phyloP scores from a whole-genome alignment of 2,888 invertebrate genomes.

The Cheilosia pagana region DNA sequence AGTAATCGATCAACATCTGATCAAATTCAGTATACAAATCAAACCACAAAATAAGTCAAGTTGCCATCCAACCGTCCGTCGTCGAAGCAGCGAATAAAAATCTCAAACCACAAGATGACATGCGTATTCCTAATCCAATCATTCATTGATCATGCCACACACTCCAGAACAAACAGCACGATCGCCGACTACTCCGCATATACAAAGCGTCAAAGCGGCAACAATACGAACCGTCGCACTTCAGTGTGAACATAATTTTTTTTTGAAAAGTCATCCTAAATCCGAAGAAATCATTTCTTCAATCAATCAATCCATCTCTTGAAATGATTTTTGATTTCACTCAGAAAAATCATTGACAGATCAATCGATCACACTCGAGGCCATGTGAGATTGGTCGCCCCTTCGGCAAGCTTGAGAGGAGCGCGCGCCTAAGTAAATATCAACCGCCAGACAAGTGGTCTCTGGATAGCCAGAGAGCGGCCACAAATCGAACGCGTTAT shows the following conservation, averaged over 20 bases:
- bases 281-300: constrained; percentile 74
- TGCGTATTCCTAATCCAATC: constrained; percentile 67
- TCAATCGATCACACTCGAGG: constrained; percentile 75
- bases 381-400: constrained; percentile 50
- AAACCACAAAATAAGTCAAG: constrained; percentile 7
- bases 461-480: constrained; percentile 34
- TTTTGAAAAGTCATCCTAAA: constrained; percentile 67
- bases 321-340: constrained; percentile 68
- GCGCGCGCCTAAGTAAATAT: constrained; percentile 72
- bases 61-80: neutral
- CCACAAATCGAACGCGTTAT: constrained; percentile 61
- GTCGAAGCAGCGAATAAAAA: constrained; percentile 8
- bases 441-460: constrained; percentile 73
- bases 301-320: constrained; percentile 75
- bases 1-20: constrained; percentile 64
- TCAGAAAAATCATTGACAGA: constrained; percentile 74
- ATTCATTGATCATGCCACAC: constrained; percentile 52
- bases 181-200: neutral
- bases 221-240: constrained; percentile 39
- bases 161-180: constrained; percentile 31
- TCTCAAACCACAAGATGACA: constrained; percentile 53
- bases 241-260: constrained; percentile 33
- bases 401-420: constrained; percentile 50
- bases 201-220: constrained; percentile 47
- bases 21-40: constrained; percentile 49